Base-by-base conservation (phyloP, 2,113 vertebrate species). In the Lepisosteus osseus region DNA sequence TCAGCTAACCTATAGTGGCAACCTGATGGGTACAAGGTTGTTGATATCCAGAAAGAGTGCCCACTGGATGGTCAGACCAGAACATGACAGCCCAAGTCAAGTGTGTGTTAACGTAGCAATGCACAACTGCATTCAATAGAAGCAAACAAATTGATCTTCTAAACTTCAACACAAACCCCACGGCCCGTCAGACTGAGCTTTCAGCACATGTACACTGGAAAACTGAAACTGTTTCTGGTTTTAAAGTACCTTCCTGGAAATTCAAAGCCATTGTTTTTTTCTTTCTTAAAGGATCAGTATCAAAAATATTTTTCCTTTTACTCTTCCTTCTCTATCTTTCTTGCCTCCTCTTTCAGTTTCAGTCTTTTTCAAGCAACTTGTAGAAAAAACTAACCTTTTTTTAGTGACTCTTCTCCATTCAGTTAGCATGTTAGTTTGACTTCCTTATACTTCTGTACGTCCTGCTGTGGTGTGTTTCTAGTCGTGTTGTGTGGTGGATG, bases 381-480 rank as follows among this genome's bases (percentile, higher is more conserved):
- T 57, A 15, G 61, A 13, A 54, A 40, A 57, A 54, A 63, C 61
- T 17, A 68, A 65, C 40, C 61, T 68, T 68, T 66, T 29, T 29
- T 47, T 29, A 54, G 67, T 65, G 77, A 51, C 76, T 74, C 75
- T 75, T 73, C 76, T 78, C 64, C 79, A 73, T 80, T 70, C 71
- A 83, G 83, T 83, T 85, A 90, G 92, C 93, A 92, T 90, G 85
- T 80, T 83, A 79, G 71, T 79, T 17, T 75, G 61, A 86, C 82
- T 77, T 78, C 77, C 70, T 85, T 85, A 84, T 77, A 84, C 79
- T 54, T 47, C 72, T 84, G 74, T 86, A 77, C 77, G 70, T 74
- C 40, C 61, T 82, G 79, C 73, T 78, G 76, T 75, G 71, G 72
- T 45, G 66, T 79, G 74, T 83, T 71, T 79, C 79, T 86, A 85